Percentiles rank a stretch among this genome's conserved stretches.
Conservation (phyloP, 2,888 invertebrate species). For the Melanargia galathea region DNA sequence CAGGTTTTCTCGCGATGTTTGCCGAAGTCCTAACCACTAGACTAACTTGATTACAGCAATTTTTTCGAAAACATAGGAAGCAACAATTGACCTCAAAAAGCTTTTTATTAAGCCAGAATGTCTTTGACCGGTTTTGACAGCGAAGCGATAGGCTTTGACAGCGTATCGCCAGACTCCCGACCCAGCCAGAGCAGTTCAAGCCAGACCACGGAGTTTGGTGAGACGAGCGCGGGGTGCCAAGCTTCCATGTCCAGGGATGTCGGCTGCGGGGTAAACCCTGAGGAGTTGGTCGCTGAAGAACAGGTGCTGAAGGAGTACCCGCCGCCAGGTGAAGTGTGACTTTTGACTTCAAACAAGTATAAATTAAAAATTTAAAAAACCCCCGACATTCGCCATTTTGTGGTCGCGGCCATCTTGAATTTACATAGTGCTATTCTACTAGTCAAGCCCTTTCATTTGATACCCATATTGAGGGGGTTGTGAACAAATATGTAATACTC, state of each 20-base stretch:
- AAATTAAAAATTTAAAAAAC: no score
- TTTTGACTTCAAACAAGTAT: no score
- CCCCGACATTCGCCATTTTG: no score
- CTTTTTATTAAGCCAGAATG: slow-evolving; percentile 50
- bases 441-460: no score
- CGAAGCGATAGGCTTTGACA: slow-evolving; percentile 67
- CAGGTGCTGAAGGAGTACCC: slow-evolving; percentile 56
- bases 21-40: no score
- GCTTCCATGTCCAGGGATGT: slow-evolving; percentile 53
- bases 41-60: no score
- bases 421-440: no score
- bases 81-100: background rate
- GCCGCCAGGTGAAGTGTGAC: slow-evolving; percentile 44
- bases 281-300: slow-evolving; percentile 55
- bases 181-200: slow-evolving; percentile 51
- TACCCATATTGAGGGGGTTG: no score
- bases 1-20: no score
- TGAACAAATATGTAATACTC: no score
- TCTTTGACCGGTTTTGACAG: slow-evolving; percentile 71
- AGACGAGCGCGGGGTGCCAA: slow-evolving; percentile 54
- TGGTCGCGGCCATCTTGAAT: no score
- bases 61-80: background rate
- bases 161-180: slow-evolving; percentile 49
- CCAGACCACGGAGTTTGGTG: slow-evolving; percentile 62
- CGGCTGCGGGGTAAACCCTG: slow-evolving; percentile 54